These are phyloP conservation scores for Loxodonta africana DNA, from an alignment of 2,113 vertebrate genomes.

Conservation along the genomic window DNA sequence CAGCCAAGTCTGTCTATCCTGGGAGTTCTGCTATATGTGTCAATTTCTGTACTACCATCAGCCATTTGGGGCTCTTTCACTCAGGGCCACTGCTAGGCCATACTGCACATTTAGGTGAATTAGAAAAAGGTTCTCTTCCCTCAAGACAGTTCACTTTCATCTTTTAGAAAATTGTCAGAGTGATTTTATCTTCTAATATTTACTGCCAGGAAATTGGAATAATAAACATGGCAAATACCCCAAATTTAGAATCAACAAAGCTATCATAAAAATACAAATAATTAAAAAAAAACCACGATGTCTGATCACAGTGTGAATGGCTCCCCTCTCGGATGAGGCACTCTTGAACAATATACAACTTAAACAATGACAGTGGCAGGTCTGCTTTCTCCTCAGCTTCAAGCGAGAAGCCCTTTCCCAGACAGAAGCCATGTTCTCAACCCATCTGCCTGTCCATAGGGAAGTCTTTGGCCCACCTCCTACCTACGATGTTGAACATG, in stretches of 20 bases:
- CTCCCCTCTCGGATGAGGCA: neutral
- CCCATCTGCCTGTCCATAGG: neutral
- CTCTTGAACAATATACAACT: neutral
- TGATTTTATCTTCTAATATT: conserved; percentile 43
- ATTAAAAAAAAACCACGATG: neutral
- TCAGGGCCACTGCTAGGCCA: neutral
- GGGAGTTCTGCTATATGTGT: rapidly evolving
- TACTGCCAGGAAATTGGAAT: conserved; percentile 35
- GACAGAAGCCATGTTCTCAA: neutral
- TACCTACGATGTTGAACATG: conserved; percentile 99
- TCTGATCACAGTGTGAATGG: neutral
- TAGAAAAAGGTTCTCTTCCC: conserved; percentile 39
- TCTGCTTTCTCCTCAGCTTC: neutral
- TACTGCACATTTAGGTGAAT: neutral
- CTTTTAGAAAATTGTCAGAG: conserved; percentile 53
- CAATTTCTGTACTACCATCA: neutral
- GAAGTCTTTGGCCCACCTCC: conserved; percentile 69
- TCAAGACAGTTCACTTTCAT: conserved; percentile 19
- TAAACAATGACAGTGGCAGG: neutral
- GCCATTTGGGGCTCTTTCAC: neutral
- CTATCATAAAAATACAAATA: neutral
- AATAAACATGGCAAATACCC: neutral
- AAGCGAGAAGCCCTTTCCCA: neutral
- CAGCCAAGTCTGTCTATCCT: neutral
- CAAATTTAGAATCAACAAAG: conserved; percentile 34